A percentile compares a stretch with the other conserved stretches of the same genome.
Conservation (phyloP, 2,888 invertebrate species). For the Heteromurus nitidus region DNA sequence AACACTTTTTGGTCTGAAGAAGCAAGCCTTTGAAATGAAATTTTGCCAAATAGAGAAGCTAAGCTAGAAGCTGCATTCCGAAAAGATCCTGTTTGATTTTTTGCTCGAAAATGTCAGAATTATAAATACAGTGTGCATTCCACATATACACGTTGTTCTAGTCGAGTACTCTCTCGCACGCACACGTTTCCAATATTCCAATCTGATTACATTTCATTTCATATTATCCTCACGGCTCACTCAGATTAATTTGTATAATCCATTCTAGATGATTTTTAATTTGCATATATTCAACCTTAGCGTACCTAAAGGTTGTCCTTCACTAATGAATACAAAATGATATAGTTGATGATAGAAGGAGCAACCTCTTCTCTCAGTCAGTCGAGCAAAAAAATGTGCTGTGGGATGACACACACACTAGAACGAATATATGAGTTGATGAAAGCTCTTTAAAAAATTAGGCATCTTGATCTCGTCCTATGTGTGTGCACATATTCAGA, state of each 20-base stretch:
- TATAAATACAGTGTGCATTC: neutral
- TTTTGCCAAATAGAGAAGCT: too few species aligned
- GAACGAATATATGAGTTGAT: too few species aligned
- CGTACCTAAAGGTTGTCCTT: constrained; percentile 33
- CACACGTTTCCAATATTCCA: too few species aligned
- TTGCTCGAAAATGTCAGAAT: neutral
- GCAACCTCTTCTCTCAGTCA: neutral
- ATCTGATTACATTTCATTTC: constrained; percentile 19
- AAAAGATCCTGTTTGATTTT: too few species aligned
- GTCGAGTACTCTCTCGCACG: too few species aligned
- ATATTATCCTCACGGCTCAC: constrained; percentile 47
- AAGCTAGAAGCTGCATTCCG: too few species aligned
- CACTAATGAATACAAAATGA: constrained; percentile 53
- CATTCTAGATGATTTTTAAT: constrained; percentile 41
- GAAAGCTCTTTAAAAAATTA: constrained; percentile 16
- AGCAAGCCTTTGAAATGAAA: too few species aligned
- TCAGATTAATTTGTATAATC: constrained; percentile 46
- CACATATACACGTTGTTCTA: too few species aligned
- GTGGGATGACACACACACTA: constrained; percentile 9
- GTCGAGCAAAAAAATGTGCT: neutral
- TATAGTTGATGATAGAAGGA: constrained; percentile 36
- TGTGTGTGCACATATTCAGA: neutral
- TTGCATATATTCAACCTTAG: constrained; percentile 41
- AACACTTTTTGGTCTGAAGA: too few species aligned
- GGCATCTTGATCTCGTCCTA: neutral